Conservation (phyloP, 2,888 invertebrate genomes). For the Coelinius sp. region DNA sequence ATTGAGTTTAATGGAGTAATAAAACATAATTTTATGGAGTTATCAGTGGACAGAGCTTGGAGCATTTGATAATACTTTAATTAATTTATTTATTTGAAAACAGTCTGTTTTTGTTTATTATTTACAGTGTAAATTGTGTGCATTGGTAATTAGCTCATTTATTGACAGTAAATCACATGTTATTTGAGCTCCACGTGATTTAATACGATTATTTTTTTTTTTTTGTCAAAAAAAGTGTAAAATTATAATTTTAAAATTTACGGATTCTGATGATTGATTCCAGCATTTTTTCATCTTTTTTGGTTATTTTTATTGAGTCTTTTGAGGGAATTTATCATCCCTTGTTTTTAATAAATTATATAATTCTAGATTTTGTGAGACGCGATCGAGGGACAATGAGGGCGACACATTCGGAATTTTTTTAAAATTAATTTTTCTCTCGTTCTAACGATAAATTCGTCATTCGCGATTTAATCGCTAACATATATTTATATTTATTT, state of each 20-base stretch:
- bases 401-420: slow-evolving; percentile 4
- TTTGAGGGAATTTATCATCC: neutral
- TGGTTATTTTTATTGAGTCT: neutral
- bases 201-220: neutral
- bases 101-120: slow-evolving; percentile 20
- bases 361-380: neutral
- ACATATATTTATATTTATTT: slow-evolving; percentile 11
- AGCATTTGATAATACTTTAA: slow-evolving; percentile 25
- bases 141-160: neutral
- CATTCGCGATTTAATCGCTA: slow-evolving; percentile 1
- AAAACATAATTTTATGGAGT: neutral
- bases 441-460: neutral
- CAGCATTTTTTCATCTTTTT: neutral
- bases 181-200: neutral
- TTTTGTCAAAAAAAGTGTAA: neutral
- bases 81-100: slow-evolving; percentile 13
- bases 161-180: slow-evolving; percentile 3
- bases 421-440: neutral
- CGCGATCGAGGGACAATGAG: slow-evolving; percentile 30
- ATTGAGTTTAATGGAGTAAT: neutral
- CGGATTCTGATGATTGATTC: slow-evolving; percentile 7
- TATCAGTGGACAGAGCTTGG: slow-evolving; percentile 24
- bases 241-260: neutral
- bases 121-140: slow-evolving; percentile 23
- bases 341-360: neutral